These are phyloP conservation scores for Mormyrops boulengeri DNA, from an alignment of 2,797 vertebrate genomes.

Conservation along the genomic window DNA sequence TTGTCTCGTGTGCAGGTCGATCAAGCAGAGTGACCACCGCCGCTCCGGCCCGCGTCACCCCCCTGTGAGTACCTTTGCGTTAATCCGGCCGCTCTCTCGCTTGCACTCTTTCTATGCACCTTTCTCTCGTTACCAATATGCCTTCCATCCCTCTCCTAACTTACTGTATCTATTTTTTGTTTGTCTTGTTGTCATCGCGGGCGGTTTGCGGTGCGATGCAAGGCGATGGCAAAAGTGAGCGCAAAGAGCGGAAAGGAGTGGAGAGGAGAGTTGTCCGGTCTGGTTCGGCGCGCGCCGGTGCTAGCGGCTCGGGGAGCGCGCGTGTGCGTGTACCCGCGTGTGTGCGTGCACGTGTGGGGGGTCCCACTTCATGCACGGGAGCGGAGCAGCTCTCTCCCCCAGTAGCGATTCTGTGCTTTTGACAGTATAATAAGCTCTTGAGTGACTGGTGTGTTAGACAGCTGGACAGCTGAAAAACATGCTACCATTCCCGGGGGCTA, in stretches of 20 bases:
- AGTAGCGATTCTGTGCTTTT: conserved; percentile 8
- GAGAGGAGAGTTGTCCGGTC: not conserved
- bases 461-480: conserved; percentile 12
- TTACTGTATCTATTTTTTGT: conserved; percentile 22
- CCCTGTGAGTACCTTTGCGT: conserved; percentile 65
- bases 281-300: conserved; percentile 1
- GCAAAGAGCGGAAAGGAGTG: conserved; percentile 24
- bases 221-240: conserved; percentile 28
- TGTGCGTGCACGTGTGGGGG: conserved; percentile 2
- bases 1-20: conserved; percentile 42
- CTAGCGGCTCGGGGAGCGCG: not conserved
- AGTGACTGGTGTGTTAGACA: conserved; percentile 12
- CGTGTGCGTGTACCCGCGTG: not conserved
- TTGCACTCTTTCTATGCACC: not conserved
- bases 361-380: conserved; percentile 15
- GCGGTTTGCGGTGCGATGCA: conserved; percentile 23
- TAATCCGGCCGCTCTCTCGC: conserved; percentile 37
- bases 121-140: not conserved
- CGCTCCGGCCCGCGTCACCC: conserved; percentile 45
- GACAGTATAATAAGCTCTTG: conserved; percentile 20
- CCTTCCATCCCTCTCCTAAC: not conserved
- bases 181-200: conserved; percentile 15
- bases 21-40: conserved; percentile 56
- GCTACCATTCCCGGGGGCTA: not conserved
- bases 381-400: not conserved